Evolutionary conservation across 2,888 invertebrate species (phyloP).

Genomic region (Athripsodes cinereus): DNA sequence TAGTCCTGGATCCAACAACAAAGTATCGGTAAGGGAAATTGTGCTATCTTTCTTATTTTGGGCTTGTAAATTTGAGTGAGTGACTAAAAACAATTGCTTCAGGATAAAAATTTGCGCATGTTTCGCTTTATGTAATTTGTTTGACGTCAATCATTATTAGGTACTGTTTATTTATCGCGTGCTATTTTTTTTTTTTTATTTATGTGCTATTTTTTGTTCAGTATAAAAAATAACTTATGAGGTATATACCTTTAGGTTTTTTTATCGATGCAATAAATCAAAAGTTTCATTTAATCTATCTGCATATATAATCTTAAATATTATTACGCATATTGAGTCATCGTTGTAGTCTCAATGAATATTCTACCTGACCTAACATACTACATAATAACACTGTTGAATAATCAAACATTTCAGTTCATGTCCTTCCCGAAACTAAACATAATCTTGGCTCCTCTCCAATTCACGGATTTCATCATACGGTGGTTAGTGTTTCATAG

Average conservation of each 20-base stretch:
- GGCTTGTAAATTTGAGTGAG: too few species aligned
- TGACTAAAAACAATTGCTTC: too few species aligned
- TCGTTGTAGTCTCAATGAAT: neutral
- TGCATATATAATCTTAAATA: too few species aligned
- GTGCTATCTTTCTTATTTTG: too few species aligned
- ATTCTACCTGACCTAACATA: neutral
- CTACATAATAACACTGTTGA: neutral
- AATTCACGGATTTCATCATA: neutral
- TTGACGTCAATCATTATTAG: neutral
- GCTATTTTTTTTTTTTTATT: too few species aligned
- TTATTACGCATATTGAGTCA: neutral
- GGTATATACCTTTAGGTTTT: too few species aligned
- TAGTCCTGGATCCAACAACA: constrained; percentile 54
- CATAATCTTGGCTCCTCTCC: neutral
- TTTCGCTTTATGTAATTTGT: neutral
- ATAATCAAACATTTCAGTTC: neutral
- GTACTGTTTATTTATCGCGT: neutral
- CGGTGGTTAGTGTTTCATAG: neutral
- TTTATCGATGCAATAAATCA: too few species aligned
- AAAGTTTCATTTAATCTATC: too few species aligned
- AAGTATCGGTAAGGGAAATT: constrained; percentile 60
- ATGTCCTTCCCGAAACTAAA: neutral
- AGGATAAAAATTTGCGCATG: too few species aligned
- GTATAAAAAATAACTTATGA: too few species aligned
- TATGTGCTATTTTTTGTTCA: too few species aligned